Evolutionary conservation across 2,888 invertebrate genomes (phyloP), one percentile per base, ranked within the genome.

Genomic region (Himalopsyche tibetana): DNA sequence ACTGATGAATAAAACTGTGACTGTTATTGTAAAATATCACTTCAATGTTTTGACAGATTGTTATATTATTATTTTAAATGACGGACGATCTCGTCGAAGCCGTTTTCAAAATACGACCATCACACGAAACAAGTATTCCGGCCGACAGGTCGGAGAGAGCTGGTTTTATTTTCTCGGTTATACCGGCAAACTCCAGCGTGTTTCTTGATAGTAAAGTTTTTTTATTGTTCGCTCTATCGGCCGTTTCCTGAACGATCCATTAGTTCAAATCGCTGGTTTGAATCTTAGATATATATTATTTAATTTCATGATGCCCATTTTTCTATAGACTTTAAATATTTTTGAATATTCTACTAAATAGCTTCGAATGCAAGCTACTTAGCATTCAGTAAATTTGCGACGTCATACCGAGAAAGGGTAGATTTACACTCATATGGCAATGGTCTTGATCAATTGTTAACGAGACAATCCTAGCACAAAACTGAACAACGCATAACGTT

Each of bases 1-100:
- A 19, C 5, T 19, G 19, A 63, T 63, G 8, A 63, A 11, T 63
- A 63, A 63, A 63, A 63, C 63, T 19, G 8, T 6, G 19, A 63
- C 19, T 63, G n/a, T 56, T 63, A 19, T 63, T 19, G 19, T 63
- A 28, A 28, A 63, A 19, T 19, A 19, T 19, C 56, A 56, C 19
- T 17, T 17, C 19, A 8, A 56, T 63, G 63, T 63, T 63, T 63
- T 63, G 63, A 63, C 63, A 63, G 63, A 12, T 63, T 19, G 63
- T 19, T 19, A 4, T 63, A 63, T 63, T 63, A 63, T 63, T 63
- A 63, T 63, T 63, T 63, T 63, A 63, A 63, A 63, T 63, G 63
- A 63, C 63, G 19, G 63, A 19, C 63, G 63, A 63, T 15, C 19
- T 63, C 19, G 4, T 19, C 63, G 63, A 19, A 63, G 19, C 63